Percentiles rank a stretch among this genome's conserved stretches.
phyloP scores from a whole-genome alignment of 1,140 invertebrate species.

The Yoshiicerus persimilis region DNA sequence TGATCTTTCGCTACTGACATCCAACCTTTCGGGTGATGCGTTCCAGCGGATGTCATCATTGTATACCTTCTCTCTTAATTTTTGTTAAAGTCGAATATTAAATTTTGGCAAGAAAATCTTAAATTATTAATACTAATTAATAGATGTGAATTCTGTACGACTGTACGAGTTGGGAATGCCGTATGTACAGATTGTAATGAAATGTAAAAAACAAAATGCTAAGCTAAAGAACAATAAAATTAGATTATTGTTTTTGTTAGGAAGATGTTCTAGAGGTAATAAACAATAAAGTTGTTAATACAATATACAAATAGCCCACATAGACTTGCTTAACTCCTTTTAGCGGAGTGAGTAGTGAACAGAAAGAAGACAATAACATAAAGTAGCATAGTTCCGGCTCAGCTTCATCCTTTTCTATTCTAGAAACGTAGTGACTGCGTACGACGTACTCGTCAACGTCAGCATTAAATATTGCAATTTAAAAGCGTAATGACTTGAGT shows the following conservation, averaged over 20 bases:
- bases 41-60: neutral
- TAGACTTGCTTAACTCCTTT: neutral
- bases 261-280: neutral
- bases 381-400: conserved; percentile 3
- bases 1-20: neutral
- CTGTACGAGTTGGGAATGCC: neutral
- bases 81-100: neutral
- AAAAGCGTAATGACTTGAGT: neutral
- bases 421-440: neutral
- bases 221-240: neutral
- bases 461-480: neutral
- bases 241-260: neutral
- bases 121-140: neutral
- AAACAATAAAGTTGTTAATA: too few relatives aligned
- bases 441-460: neutral
- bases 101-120: neutral
- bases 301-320: neutral
- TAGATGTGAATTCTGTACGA: neutral
- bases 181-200: neutral
- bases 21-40: neutral
- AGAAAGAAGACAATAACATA: neutral
- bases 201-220: neutral
- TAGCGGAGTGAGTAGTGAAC: too few relatives aligned
- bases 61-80: neutral
- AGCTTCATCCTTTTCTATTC: neutral